phyloP scores from a whole-genome alignment of 1,140 invertebrate genomes.

The Drosophila persimilis region DNA sequence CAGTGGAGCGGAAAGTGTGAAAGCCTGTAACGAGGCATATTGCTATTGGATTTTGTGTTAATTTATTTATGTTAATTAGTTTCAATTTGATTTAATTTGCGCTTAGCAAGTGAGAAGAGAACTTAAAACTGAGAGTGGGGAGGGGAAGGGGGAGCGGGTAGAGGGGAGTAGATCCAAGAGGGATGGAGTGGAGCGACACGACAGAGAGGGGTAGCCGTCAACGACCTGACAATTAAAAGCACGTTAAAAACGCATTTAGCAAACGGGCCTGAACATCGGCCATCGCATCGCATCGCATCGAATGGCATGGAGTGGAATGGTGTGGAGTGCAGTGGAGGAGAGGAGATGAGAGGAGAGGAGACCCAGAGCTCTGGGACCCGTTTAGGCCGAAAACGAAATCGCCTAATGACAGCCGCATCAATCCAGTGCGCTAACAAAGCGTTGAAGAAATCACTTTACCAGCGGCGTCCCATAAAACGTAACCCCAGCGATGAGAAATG shows the following conservation, averaged over 20 bases:
- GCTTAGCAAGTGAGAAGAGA: constrained; percentile 11
- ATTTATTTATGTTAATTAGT: constrained; percentile 82
- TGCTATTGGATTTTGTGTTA: constrained; percentile 80
- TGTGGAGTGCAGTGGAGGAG: no score
- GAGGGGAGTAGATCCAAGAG: background rate
- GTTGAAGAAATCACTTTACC: constrained; percentile 83
- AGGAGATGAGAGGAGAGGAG: no score
- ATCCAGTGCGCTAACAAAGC: constrained; percentile 82
- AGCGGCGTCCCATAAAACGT: constrained; percentile 73
- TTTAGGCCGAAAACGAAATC: constrained; percentile 73
- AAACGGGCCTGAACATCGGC: constrained; percentile 28
- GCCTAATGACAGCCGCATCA: constrained; percentile 80
- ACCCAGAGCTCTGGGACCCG: constrained; percentile 38
- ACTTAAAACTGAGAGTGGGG: background rate
- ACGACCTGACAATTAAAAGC: constrained; percentile 80
- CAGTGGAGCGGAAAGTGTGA: constrained; percentile 76
- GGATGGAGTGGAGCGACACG: background rate
- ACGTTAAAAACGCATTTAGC: constrained; percentile 83
- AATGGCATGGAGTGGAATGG: no score
- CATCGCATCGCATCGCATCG: no score
- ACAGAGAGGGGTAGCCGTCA: constrained; percentile 7
- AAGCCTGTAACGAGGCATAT: constrained; percentile 77
- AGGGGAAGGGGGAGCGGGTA: no score
- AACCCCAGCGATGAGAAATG: constrained; percentile 33
- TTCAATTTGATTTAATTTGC: constrained; percentile 81